phyloP scores from a whole-genome alignment of 2,888 invertebrate species.

The Himalopsyche tibetana region DNA sequence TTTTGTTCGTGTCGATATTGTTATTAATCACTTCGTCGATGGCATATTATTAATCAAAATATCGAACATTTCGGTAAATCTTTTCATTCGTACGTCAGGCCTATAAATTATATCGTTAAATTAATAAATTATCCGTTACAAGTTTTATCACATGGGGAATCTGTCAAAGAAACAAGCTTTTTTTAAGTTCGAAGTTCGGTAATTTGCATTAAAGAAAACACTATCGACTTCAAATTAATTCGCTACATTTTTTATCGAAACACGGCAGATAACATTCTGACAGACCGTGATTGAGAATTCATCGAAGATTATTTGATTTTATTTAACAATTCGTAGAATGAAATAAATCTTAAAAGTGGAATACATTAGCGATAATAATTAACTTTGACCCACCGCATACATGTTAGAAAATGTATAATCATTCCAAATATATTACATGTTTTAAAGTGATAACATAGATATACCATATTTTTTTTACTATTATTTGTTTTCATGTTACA shows the following conservation, averaged over 20 bases:
- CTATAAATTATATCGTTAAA: constrained; percentile 5
- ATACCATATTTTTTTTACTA: no score
- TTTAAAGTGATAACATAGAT: no score
- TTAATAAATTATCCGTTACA: constrained; percentile 13
- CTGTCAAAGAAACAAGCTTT: not conserved
- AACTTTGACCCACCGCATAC: no score
- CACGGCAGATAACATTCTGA: not conserved
- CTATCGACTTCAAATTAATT: not conserved
- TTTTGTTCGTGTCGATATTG: not conserved
- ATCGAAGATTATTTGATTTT: not conserved
- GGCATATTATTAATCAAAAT: constrained; percentile 25
- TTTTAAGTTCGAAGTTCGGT: constrained; percentile 27
- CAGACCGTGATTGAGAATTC: not conserved
- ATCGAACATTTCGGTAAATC: not conserved
- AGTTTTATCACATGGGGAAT: not conserved
- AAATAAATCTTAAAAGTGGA: no score
- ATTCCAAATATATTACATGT: no score
- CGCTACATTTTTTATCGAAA: not conserved
- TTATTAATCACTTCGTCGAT: not conserved
- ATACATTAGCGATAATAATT: no score
- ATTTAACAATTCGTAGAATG: no score
- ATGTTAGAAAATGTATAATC: no score
- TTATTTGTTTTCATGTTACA: no score
- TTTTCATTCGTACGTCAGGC: not conserved
- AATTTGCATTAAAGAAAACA: constrained; percentile 11